Evolutionary conservation across 2,888 invertebrate species (phyloP).

Genomic region (Drosophila colorata): DNA sequence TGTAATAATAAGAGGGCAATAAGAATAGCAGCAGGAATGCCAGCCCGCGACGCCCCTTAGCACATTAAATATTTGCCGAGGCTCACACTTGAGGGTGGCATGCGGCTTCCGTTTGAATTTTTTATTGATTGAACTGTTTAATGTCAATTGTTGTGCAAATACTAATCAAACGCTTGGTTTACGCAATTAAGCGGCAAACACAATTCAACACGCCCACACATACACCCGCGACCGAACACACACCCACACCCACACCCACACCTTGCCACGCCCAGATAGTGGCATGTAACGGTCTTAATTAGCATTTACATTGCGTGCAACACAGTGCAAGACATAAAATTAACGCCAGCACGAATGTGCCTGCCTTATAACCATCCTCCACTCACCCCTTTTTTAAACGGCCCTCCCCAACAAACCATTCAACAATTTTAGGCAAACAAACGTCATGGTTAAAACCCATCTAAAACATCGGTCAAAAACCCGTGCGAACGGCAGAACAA

Average conservation of each 20-base stretch:
- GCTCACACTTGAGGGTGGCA: slow-evolving; percentile 56
- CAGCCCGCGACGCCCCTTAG: background rate
- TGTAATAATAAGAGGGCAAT: slow-evolving; percentile 41
- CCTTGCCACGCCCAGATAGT: slow-evolving; percentile 38
- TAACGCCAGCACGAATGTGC: slow-evolving; percentile 51
- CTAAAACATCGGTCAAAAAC: slow-evolving; percentile 52
- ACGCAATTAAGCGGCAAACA: slow-evolving; percentile 72
- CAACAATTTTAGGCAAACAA: slow-evolving; percentile 19
- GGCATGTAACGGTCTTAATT: slow-evolving; percentile 58
- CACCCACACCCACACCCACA: slow-evolving; percentile 6
- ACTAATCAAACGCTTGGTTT: slow-evolving; percentile 76
- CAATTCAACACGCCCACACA: slow-evolving; percentile 10
- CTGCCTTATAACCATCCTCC: background rate
- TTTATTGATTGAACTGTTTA: slow-evolving; percentile 73
- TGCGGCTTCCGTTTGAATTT: slow-evolving; percentile 63
- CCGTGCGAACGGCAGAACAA: slow-evolving; percentile 18
- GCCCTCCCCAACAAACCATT: background rate
- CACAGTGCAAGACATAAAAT: slow-evolving; percentile 68
- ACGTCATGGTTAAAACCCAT: slow-evolving; percentile 33
- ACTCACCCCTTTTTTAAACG: background rate
- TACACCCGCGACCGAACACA: slow-evolving; percentile 5
- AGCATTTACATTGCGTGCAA: slow-evolving; percentile 75
- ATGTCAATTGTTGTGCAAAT: slow-evolving; percentile 77
- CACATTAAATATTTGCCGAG: slow-evolving; percentile 70
- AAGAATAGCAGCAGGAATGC: background rate